Conservation (phyloP, 2,888 invertebrate species). For the Brenthis hecate region DNA sequence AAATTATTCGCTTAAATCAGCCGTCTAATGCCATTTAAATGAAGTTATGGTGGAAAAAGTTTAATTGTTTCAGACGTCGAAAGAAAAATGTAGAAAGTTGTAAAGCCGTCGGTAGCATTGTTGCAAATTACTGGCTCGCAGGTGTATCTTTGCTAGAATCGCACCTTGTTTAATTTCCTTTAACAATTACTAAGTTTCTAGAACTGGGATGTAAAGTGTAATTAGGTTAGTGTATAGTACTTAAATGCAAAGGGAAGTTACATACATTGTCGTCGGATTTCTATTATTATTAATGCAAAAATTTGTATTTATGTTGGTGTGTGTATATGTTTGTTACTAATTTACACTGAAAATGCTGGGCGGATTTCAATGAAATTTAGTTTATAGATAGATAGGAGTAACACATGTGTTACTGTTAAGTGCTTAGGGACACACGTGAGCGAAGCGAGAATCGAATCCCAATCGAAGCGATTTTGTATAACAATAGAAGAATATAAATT, state of each 20-base stretch:
- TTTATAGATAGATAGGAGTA: too few relatives aligned
- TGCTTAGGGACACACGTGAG: too few relatives aligned
- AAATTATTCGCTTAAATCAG: constrained; percentile 4
- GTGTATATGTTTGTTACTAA: too few relatives aligned
- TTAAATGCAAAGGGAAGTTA: not conserved
- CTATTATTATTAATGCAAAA: too few relatives aligned
- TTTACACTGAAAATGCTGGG: too few relatives aligned
- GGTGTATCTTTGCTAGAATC: constrained; percentile 20
- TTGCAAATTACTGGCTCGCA: constrained; percentile 17
- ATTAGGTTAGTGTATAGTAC: constrained; percentile 2
- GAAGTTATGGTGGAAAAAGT: constrained; percentile 20
- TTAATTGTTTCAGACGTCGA: constrained; percentile 18
- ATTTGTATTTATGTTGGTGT: too few relatives aligned
- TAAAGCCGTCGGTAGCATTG: constrained; percentile 1
- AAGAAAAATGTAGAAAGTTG: constrained; percentile 25
- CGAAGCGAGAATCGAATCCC: too few relatives aligned
- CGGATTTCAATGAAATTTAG: too few relatives aligned
- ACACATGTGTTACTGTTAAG: too few relatives aligned
- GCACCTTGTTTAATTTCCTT: constrained; percentile 13
- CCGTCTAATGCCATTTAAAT: constrained; percentile 14
- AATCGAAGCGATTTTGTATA: too few relatives aligned
- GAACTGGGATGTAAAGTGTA: constrained; percentile 3
- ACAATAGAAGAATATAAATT: too few relatives aligned
- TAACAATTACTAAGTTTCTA: constrained; percentile 14
- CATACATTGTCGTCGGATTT: too few relatives aligned